A percentile compares a stretch with the other conserved stretches of the same genome.
Conservation (phyloP, 2,888 invertebrate species). For the Agonum fuliginosum region DNA sequence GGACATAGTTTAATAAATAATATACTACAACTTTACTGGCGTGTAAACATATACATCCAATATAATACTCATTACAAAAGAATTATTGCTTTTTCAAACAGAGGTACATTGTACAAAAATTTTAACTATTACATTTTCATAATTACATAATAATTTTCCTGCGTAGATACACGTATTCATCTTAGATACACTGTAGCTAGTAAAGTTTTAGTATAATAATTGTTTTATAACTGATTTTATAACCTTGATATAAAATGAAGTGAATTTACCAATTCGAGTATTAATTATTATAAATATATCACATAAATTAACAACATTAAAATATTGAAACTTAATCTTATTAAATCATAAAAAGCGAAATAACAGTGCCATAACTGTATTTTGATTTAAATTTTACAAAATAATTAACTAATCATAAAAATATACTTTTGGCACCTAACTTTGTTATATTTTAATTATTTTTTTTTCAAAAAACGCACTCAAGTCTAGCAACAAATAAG, state of each 20-base stretch:
- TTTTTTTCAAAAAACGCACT: conserved; percentile 36
- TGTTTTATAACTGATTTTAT: no score
- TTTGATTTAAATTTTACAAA: conserved; percentile 10
- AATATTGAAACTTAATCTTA: conserved; percentile 34
- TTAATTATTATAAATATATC: conserved; percentile 30
- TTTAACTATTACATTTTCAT: conserved; percentile 1
- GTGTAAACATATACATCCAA: neutral
- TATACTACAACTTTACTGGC: conserved; percentile 29
- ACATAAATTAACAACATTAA: conserved; percentile 40
- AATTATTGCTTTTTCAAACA: conserved; percentile 12
- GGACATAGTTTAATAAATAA: no score
- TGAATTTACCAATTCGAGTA: conserved; percentile 31
- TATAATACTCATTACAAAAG: conserved; percentile 13
- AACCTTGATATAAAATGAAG: neutral
- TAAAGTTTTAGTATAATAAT: conserved; percentile 22
- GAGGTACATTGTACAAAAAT: conserved; percentile 1
- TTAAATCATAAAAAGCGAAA: conserved; percentile 10
- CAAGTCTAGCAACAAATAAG: conserved; percentile 43
- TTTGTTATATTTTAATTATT: no score
- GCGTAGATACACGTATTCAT: neutral
- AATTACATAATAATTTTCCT: no score
- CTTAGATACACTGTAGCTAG: conserved; percentile 18
- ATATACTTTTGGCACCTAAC: conserved; percentile 48
- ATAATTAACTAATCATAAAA: conserved; percentile 22
- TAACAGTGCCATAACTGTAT: conserved; percentile 12